A percentile compares a stretch with the other conserved stretches of the same genome.
These are phyloP conservation scores for Phasianus colchicus DNA, from an alignment of 2,113 vertebrate species.

Conservation along the genomic window DNA sequence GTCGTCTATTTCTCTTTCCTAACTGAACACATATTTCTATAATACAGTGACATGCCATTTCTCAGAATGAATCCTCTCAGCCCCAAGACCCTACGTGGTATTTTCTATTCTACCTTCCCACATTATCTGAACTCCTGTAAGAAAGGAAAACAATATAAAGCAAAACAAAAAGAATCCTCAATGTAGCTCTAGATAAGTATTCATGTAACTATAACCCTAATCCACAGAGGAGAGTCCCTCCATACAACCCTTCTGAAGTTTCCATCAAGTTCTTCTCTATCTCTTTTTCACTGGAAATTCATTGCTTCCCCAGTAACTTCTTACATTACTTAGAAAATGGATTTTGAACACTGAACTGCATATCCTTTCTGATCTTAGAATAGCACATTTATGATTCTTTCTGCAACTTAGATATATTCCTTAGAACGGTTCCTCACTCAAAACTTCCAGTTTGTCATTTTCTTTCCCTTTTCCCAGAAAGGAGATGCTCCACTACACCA, in stretches of 20 bases:
- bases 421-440: background rate
- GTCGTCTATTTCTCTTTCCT: background rate
- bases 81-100: fast-evolving
- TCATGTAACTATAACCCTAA: background rate
- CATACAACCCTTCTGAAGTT: background rate
- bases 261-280: background rate
- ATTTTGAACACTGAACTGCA: background rate
- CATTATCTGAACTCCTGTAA: background rate
- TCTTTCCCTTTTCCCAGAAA: background rate
- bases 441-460: background rate
- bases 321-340: background rate
- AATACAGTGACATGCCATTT: background rate
- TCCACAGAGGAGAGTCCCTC: background rate
- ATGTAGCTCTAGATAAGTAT: background rate
- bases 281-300: background rate
- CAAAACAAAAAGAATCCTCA: background rate
- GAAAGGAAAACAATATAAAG: background rate
- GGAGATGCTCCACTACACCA: background rate
- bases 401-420: background rate
- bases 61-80: background rate
- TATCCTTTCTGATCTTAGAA: background rate
- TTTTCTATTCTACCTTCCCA: background rate
- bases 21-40: background rate
- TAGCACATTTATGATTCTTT: background rate
- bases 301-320: background rate